These are phyloP conservation scores for Periplaneta americana DNA, from an alignment of 1,140 invertebrate genomes.

Conservation along the genomic window DNA sequence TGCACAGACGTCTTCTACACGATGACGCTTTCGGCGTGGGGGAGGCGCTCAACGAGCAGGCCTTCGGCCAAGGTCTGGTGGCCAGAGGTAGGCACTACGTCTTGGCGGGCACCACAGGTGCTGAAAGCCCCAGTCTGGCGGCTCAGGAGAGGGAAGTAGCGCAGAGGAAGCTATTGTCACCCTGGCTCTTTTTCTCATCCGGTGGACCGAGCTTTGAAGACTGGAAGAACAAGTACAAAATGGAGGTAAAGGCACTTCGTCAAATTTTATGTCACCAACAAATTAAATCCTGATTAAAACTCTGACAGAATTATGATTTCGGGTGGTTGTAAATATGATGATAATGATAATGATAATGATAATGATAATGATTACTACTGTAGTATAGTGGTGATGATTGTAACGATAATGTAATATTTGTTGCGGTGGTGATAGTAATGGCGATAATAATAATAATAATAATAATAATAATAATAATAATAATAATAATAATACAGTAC, in stretches of 20 bases:
- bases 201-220: slow-evolving; percentile 34
- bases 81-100: slow-evolving; percentile 45
- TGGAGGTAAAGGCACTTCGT: slow-evolving; percentile 43
- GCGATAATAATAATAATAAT: no score
- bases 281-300: no score
- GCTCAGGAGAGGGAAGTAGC: slow-evolving; percentile 8
- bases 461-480: no score
- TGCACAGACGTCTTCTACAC: slow-evolving; percentile 51
- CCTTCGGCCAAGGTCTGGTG: slow-evolving; percentile 48
- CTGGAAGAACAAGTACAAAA: slow-evolving; percentile 35
- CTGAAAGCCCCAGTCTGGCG: not conserved
- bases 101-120: slow-evolving; percentile 20
- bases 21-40: slow-evolving; percentile 62
- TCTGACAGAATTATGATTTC: no score
- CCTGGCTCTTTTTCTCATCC: slow-evolving; percentile 11
- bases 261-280: no score
- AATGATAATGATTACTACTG: no score
- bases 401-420: no score
- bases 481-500: no score
- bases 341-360: no score
- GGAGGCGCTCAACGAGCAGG: slow-evolving; percentile 62
- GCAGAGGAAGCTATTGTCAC: slow-evolving; percentile 7
- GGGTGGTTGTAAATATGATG: no score
- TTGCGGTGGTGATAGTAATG: no score
- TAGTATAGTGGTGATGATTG: no score